Conservation (phyloP, 2,797 vertebrate genomes). For the Argya squamiceps region DNA sequence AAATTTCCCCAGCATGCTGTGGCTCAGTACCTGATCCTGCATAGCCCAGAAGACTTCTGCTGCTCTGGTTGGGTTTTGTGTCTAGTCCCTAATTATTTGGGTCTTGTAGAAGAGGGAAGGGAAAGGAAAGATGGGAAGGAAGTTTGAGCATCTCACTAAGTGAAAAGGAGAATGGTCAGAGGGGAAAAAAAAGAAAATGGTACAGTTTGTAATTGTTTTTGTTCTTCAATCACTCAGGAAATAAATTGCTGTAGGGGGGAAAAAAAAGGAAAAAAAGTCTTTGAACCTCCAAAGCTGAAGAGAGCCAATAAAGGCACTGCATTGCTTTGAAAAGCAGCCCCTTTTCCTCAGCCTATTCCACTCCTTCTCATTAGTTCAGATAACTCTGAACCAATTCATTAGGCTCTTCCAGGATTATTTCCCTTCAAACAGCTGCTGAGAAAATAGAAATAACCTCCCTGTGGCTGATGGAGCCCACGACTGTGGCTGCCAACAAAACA, state of each 20-base stretch:
- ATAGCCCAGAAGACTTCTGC: not conserved
- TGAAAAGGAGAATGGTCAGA: conserved; percentile 44
- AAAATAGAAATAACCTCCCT: conserved; percentile 13
- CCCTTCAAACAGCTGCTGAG: conserved; percentile 37
- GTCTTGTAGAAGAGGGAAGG: not conserved
- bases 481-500: not conserved
- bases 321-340: conserved; percentile 32
- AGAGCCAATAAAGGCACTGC: conserved; percentile 29
- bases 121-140: not conserved
- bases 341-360: not conserved
- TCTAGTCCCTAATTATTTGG: conserved; percentile 15
- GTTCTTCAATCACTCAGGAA: conserved; percentile 55
- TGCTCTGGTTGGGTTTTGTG: not conserved
- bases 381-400: conserved; percentile 25
- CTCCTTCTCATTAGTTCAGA: conserved; percentile 42
- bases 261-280: not conserved
- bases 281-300: conserved; percentile 39
- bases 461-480: not conserved
- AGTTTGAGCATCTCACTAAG: not conserved
- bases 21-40: not conserved
- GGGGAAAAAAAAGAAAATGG: not conserved
- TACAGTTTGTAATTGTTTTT: conserved; percentile 58
- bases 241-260: not conserved
- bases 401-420: conserved; percentile 36
- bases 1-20: not conserved